Evolutionary conservation across 37 sponge, comb jelly and placozoan genomes (phyloP), one percentile per base, ranked within the genome.

Genomic region (Theonella swinhoei): DNA sequence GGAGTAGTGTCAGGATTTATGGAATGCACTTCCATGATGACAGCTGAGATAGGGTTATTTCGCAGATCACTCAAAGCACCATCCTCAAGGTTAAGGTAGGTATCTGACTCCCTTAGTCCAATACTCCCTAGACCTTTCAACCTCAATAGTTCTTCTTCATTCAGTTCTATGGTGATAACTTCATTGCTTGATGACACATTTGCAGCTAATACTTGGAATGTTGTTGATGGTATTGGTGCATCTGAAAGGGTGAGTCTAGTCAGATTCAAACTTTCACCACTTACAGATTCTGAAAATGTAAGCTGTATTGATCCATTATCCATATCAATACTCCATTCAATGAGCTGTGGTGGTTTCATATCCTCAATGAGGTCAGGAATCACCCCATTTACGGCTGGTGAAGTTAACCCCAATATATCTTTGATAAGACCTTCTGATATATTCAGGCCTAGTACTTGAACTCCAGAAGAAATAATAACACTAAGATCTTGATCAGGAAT

Each of bases 271-370:
- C 68, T 78, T 28, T 85, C 81, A 1, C 84, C 75, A 20, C 36
- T 37, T 28, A 96, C 58, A 26, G 91, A 74, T 70, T 96, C 94
- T 63, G 86, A 81, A 77, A 96, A 96, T 20, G 89, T 94, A 29
- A 96, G 58, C 34, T 75, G 31, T 20, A 96, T 67, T 20, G 75
- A 41, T 61, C 97, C 97, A 81, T 61, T 83, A 78, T 96, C 91
- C 88, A 91, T 75, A 62, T 94, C 77, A 7, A 96, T 29, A n/a
- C 67, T 73, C 76, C 83, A 96, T 7, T 73, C 35, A 9, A 64
- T 34, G 37, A 96, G 66, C 1, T 29, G 19, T 29, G 93, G 93
- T 34, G 90, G 83, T 41, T 74, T 76, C 37, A 76, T 41, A 37
- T 93, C 93, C 31, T 83, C 70, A 34, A 40, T 61, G 1, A 93